Evolutionary conservation across 2,888 invertebrate genomes (phyloP).

Genomic region (Elysia crispata): DNA sequence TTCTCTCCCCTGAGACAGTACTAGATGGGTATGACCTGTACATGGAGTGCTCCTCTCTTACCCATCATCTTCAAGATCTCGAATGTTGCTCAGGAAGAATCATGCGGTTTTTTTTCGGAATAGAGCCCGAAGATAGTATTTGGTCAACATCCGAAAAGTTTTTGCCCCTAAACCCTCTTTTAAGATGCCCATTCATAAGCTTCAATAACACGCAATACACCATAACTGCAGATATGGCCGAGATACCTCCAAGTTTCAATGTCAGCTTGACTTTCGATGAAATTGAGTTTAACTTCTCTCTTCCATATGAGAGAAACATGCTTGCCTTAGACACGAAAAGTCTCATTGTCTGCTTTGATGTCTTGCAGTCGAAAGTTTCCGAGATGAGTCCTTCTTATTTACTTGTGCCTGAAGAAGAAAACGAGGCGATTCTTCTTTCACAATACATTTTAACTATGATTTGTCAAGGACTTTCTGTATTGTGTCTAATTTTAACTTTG

Average conservation of each 20-base stretch:
- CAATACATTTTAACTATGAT: conserved; percentile 32
- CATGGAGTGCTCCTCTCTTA: too few relatives aligned
- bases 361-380: conserved; percentile 6
- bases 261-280: not conserved
- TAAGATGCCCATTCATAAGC: conserved; percentile 11
- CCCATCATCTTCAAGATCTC: too few relatives aligned
- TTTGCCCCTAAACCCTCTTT: not conserved
- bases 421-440: not conserved
- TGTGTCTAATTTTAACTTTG: conserved; percentile 22
- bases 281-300: not conserved
- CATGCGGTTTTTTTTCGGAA: too few relatives aligned
- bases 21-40: too few relatives aligned
- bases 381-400: not conserved
- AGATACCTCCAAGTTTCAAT: too few relatives aligned
- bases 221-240: not conserved
- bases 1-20: not conserved
- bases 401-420: not conserved
- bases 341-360: conserved; percentile 14
- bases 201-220: conserved; percentile 15
- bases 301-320: not conserved
- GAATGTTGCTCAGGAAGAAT: too few relatives aligned
- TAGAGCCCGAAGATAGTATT: not conserved
- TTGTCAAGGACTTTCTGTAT: conserved; percentile 18
- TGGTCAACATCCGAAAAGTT: conserved; percentile 6
- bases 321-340: not conserved